phyloP scores from a whole-genome alignment of 2,888 invertebrate genomes.

The Heteromurus nitidus region DNA sequence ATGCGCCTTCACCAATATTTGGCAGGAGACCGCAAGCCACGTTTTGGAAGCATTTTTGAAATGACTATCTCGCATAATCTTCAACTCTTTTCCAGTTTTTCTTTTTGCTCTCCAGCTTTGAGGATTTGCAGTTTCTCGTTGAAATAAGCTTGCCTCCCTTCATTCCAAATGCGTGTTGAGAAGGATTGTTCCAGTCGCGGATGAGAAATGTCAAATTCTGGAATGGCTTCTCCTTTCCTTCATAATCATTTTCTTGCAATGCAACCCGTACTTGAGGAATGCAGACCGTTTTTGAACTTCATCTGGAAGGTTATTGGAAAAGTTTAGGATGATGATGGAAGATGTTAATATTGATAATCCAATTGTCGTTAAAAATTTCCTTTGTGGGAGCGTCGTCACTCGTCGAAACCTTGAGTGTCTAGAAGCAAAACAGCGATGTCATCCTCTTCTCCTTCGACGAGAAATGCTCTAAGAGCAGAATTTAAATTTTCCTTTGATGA shows the following conservation, averaged over 20 bases:
- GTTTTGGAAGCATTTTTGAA: conserved; percentile 94
- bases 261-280: conserved; percentile 53
- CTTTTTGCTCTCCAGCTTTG: no score
- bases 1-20: conserved; percentile 85
- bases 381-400: conserved; percentile 43
- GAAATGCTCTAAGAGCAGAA: conserved; percentile 57
- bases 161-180: conserved; percentile 90
- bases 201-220: conserved; percentile 92
- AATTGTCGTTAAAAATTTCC: conserved; percentile 60
- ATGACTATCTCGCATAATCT: conserved; percentile 92
- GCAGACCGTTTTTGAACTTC: conserved; percentile 40
- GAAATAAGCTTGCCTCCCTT: conserved; percentile 91
- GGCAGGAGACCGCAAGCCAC: conserved; percentile 98
- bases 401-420: conserved; percentile 66
- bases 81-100: conserved; percentile 90
- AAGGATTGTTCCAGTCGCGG: conserved; percentile 98
- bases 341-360: conserved; percentile 54
- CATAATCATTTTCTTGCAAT: conserved; percentile 32
- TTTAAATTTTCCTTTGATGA: no score
- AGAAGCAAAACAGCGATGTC: conserved; percentile 55
- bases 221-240: conserved; percentile 81
- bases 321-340: conserved; percentile 61
- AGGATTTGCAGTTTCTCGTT: conserved; percentile 85
- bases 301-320: conserved; percentile 54
- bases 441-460: conserved; percentile 9